Base-by-base conservation (phyloP, 2,113 vertebrate genomes). In the Lanius collurio region DNA sequence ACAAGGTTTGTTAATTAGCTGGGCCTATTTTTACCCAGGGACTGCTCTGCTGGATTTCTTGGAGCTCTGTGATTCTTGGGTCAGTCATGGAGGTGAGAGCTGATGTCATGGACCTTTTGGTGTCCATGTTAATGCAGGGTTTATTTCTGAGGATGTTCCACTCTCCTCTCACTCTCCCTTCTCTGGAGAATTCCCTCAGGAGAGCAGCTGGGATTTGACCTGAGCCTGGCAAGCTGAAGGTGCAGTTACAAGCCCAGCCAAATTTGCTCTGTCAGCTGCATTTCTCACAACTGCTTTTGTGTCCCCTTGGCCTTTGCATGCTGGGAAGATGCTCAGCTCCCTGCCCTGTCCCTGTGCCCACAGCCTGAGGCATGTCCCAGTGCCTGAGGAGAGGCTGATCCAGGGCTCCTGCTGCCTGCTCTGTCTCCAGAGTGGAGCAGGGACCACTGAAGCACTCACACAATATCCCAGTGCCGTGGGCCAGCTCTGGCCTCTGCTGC, bases 371-470 rank as follows among this genome's bases (percentile, higher is more conserved):
- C 39, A 1, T 11, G 28, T 90, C 50, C 55, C 31, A 6, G 28
- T 59, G 76, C 42, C 78, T 60, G 84, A 18, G 53, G 57, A 64
- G 4, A 17, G 8, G 4, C 55, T 63, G 62, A 10, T 68, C 47
- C 55, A 5, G 59, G 73, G n/a, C 26, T 69, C 41, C 49, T 74
- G 10, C 5, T 20, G 10, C 44, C 35, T 33, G 24, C 26, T 73
- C 35, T 3, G 55, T 33, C 52, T 30, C 69, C 50, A 52, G 33
- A 0, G 7, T 2, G 2, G 49, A 49, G 79, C 67, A 37, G 7
- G 60, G 60, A 2, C 3, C 8, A 1, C 41, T 39, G 80, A 22
- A 21, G 3, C 3, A 0, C 31, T n/a, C 4, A 0, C 59, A 23
- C 16, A 39, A 24, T 76, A 60, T 50, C 76, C 15, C 10, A 2